These are phyloP conservation scores for Gortyna flavago DNA, from an alignment of 2,888 invertebrate genomes.

Conservation along the genomic window DNA sequence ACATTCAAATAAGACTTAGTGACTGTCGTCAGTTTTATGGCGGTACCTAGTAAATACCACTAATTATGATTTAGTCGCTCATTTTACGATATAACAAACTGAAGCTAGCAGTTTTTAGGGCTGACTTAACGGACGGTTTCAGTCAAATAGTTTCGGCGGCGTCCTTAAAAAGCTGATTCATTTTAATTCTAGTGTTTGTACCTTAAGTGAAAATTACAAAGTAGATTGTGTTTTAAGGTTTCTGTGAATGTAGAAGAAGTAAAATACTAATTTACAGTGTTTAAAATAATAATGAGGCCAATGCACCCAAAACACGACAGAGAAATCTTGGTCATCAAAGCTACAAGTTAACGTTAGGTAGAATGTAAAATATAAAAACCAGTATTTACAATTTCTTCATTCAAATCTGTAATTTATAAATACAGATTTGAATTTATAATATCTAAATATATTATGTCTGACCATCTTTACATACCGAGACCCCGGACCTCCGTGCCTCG, in stretches of 20 bases:
- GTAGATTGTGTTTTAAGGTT: neutral
- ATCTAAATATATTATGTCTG: no score
- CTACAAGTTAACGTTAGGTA: no score
- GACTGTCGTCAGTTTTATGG: constrained; percentile 43
- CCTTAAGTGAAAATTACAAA: neutral
- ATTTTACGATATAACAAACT: constrained; percentile 27
- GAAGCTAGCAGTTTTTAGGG: constrained; percentile 1
- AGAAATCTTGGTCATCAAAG: neutral
- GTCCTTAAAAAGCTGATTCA: neutral
- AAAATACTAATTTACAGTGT: neutral
- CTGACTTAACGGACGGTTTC: neutral
- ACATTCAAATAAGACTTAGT: constrained; percentile 10
- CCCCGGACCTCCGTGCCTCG: no score
- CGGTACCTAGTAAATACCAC: neutral
- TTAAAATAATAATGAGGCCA: no score
- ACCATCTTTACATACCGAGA: no score
- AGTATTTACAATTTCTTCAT: no score
- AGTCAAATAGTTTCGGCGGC: neutral
- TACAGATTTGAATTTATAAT: no score
- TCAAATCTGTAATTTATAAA: no score
- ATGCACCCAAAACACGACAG: neutral
- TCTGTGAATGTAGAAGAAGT: neutral
- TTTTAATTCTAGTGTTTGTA: neutral
- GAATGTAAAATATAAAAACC: no score
- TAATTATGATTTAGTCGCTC: constrained; percentile 45